phyloP scores from a whole-genome alignment of 2,113 vertebrate species.

The Dunckerocampus dactyliophorus region DNA sequence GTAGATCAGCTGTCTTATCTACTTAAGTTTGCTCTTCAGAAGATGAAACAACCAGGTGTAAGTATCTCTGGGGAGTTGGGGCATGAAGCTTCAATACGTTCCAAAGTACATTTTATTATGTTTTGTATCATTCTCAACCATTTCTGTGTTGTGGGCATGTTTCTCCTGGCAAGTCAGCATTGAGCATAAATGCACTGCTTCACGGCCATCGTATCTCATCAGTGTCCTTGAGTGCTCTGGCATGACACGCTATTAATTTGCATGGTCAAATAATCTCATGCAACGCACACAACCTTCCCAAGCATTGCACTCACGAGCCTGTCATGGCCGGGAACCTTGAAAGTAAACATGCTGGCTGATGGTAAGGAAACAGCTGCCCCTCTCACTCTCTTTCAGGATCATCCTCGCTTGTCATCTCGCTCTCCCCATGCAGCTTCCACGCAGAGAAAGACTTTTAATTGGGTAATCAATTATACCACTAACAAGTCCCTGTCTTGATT shows the following conservation, averaged over 20 bases:
- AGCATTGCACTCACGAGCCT: constrained; percentile 34
- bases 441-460: constrained; percentile 77
- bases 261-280: constrained; percentile 49
- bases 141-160: constrained; percentile 17
- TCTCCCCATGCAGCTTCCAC: constrained; percentile 71
- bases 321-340: constrained; percentile 52
- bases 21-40: constrained; percentile 98
- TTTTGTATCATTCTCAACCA: not conserved
- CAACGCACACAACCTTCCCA: constrained; percentile 49
- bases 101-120: not conserved
- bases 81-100: constrained; percentile 2
- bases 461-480: constrained; percentile 72
- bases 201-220: constrained; percentile 29
- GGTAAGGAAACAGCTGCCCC: constrained; percentile 69
- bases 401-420: constrained; percentile 73
- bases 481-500: constrained; percentile 66
- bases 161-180: constrained; percentile 14
- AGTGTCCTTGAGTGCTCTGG: constrained; percentile 19
- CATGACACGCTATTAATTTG: constrained; percentile 43
- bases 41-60: constrained; percentile 99
- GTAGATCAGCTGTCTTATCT: constrained; percentile 96
- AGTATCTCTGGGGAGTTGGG: constrained; percentile 56
- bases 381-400: constrained; percentile 74
- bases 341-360: constrained; percentile 57
- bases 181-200: constrained; percentile 11